Evolutionary conservation across 2,113 vertebrate species (phyloP).

Genomic region (Bombycilla garrulus): DNA sequence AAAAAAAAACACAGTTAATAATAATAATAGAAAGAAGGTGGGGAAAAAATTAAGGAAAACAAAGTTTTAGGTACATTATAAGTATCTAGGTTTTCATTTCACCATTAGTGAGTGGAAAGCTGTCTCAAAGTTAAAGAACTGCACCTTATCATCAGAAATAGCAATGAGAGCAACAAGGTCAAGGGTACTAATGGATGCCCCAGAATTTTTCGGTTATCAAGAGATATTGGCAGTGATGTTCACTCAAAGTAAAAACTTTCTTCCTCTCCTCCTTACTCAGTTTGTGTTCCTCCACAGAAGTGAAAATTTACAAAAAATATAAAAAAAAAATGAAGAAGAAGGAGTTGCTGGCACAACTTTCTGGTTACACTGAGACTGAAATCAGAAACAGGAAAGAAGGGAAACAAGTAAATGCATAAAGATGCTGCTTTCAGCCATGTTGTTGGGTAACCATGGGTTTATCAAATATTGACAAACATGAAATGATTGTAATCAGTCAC

Average conservation of each 20-base stretch:
- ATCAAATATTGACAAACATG: slow-evolving; percentile 88
- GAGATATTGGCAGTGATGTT: neutral
- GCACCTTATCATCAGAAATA: neutral
- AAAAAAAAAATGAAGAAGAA: neutral
- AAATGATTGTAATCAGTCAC: slow-evolving; percentile 86
- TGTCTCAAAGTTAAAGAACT: neutral
- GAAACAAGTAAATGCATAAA: slow-evolving; percentile 63
- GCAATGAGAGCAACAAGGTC: neutral
- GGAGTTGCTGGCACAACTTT: neutral
- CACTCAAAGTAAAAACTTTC: neutral
- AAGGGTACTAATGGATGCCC: neutral
- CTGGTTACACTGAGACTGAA: neutral
- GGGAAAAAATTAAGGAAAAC: neutral
- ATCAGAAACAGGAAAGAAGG: slow-evolving; percentile 45
- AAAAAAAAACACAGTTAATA: neutral
- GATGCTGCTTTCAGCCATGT: slow-evolving; percentile 73
- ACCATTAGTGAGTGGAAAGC: neutral
- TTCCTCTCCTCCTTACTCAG: neutral
- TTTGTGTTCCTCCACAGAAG: neutral
- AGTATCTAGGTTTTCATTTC: neutral
- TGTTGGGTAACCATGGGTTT: slow-evolving; percentile 80
- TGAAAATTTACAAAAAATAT: neutral
- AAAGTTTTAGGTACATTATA: neutral
- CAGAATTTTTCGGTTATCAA: neutral
- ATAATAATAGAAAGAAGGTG: neutral